phyloP scores from a whole-genome alignment of 2,888 invertebrate species.

The Drosophila seclusa region DNA sequence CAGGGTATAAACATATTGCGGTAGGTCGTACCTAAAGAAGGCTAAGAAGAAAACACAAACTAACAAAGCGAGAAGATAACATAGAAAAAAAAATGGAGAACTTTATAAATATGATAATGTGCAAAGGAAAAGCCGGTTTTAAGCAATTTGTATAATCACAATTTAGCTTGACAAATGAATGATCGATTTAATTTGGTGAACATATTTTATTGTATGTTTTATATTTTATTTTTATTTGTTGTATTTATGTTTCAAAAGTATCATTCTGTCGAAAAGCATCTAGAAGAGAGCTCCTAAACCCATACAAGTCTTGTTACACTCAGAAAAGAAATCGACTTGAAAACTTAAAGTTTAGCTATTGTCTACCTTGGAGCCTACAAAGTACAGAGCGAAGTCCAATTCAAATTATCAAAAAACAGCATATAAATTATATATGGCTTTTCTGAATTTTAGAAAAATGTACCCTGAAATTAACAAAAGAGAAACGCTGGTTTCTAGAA shows the following conservation, averaged over 20 bases:
- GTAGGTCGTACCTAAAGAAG: background rate
- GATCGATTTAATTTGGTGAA: background rate
- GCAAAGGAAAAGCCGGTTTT: background rate
- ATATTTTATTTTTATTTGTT: background rate
- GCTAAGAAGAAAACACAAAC: background rate
- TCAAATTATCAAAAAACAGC: background rate
- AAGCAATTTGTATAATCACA: background rate
- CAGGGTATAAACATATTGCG: background rate
- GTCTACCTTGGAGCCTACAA: background rate
- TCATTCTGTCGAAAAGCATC: background rate
- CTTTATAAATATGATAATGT: background rate
- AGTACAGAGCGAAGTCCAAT: background rate
- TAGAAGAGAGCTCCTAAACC: background rate
- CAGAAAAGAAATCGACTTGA: background rate
- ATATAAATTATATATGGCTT: background rate
- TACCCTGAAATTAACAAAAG: background rate
- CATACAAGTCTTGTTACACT: slow-evolving; percentile 4
- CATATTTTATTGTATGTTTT: background rate
- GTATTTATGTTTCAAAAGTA: background rate
- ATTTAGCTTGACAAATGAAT: background rate
- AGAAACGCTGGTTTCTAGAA: background rate
- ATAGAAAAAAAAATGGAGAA: background rate
- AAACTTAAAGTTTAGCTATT: background rate
- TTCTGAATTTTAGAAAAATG: background rate
- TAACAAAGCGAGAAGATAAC: background rate